Conservation (phyloP, 2,113 vertebrate species). For the Ophthalmolycus amberensis region DNA sequence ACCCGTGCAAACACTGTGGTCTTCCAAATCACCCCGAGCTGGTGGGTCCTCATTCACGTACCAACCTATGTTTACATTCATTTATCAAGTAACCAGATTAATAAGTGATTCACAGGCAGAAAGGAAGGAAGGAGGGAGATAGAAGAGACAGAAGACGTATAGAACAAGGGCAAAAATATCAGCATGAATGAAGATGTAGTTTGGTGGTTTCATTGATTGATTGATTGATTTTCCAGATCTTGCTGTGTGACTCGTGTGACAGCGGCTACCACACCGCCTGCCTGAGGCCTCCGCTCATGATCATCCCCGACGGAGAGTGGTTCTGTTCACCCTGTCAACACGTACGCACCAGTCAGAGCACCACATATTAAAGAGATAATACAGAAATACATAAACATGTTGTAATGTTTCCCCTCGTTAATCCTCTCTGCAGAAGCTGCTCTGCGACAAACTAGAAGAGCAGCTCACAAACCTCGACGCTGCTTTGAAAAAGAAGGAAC, state of each 20-base stretch:
- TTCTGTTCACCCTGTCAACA: conserved; percentile 98
- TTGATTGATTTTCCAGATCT: conserved; percentile 82
- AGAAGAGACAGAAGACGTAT: too few species aligned
- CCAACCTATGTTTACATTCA: too few species aligned
- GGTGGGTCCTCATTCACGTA: conserved; percentile 74
- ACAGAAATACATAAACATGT: fast-evolving
- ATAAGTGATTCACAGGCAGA: too few species aligned
- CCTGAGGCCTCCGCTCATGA: conserved; percentile 95
- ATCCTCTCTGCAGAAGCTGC: conserved; percentile 87
- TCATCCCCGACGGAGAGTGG: conserved; percentile 98
- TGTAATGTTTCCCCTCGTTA: fast-evolving
- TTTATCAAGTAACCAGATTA: too few species aligned
- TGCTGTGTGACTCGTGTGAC: conserved; percentile 96
- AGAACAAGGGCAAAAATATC: too few species aligned
- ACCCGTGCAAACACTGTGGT: conserved; percentile 98
- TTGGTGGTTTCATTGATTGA: not conserved
- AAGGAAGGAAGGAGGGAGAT: too few species aligned
- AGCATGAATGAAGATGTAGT: not conserved
- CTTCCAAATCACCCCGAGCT: conserved; percentile 98
- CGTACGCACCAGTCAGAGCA: conserved; percentile 79
- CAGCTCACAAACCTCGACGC: conserved; percentile 93
- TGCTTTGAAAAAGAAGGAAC: conserved; percentile 95
- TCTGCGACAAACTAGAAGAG: conserved; percentile 95
- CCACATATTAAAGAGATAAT: not conserved
- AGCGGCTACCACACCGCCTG: conserved; percentile 98